phyloP scores from a whole-genome alignment of 1,140 invertebrate species.

The Grapholita molesta region DNA sequence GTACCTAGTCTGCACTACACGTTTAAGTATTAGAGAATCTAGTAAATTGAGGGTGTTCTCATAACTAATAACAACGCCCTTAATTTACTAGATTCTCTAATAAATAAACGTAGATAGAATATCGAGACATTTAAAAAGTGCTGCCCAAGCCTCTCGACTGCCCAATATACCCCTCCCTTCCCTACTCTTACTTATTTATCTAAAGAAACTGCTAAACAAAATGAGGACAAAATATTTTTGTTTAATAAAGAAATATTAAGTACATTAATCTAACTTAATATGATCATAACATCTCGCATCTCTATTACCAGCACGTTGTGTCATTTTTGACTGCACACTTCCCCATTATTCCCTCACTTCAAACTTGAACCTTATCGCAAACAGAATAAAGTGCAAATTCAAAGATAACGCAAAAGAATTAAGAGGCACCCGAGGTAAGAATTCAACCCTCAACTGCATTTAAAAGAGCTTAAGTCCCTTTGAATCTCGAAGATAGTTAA shows the following conservation, averaged over 20 bases:
- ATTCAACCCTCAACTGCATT: neutral
- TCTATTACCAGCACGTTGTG: neutral
- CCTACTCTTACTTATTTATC: too few relatives aligned
- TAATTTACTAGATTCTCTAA: too few relatives aligned
- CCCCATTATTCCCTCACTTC: neutral
- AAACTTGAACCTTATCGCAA: neutral
- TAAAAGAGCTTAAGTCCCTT: neutral
- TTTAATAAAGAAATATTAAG: neutral
- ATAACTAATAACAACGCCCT: too few relatives aligned
- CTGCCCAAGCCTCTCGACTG: too few relatives aligned
- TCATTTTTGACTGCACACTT: neutral
- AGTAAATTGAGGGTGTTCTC: too few relatives aligned
- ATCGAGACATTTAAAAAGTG: too few relatives aligned
- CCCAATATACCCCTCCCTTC: too few relatives aligned
- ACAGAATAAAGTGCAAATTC: neutral
- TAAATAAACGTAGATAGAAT: too few relatives aligned
- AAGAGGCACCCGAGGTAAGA: neutral
- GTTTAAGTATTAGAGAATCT: too few relatives aligned
- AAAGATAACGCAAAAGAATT: neutral
- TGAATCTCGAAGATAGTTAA: neutral
- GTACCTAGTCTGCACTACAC: too few relatives aligned
- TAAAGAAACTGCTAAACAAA: too few relatives aligned
- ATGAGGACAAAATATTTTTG: too few relatives aligned
- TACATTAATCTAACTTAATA: neutral
- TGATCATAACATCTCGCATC: neutral